Base-by-base conservation (phyloP, 2,797 vertebrate genomes). In the Eulemur coronatus region DNA sequence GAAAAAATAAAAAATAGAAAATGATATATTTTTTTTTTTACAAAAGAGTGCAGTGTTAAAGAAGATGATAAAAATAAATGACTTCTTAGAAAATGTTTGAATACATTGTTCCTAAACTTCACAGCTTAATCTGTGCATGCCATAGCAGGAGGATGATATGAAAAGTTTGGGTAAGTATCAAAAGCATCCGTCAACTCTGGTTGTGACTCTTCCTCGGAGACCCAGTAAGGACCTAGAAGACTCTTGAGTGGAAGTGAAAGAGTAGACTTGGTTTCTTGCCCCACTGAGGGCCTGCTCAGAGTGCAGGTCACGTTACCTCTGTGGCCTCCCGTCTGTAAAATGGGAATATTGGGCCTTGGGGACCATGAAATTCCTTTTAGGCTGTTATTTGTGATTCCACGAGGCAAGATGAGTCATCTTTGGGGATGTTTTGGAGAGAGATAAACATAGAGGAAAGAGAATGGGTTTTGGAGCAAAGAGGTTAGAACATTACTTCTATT, bases 1-100 rank as follows among this genome's bases (percentile, higher is more conserved):
- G 69, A 93, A 30, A 33, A 33, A 41, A 30, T 15, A n/a, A 78
- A 76, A 89, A 89, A 59, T 61, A 57, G 35, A 80, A 89, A 93
- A 92, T 72, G 7, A 13, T 41, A 20, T n/a, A n/a, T n/a, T 35
- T 78, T 89, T 89, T 59, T 67, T 59, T 67, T 28, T 86, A 52
- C 20, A 89, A 73, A 63, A 70, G 20, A 96, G 18, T 70, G 7
- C 0, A 52, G 4, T 72, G 46, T 41, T 41, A 63, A 95, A 89
- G 35, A 80, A 80, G 11, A 73, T 28, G 38, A 14, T 1, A 38
- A 78, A 78, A 69, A 69, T 11, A 87, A 76, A 57, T 28, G 70
- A 80, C 26, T 69, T 75, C 30, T 79, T 75, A 78, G 67, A 50
- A 57, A 93, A 73, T 35, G 12, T 89, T 75, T 81, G 33, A 59